Base-by-base conservation (phyloP, 2,888 invertebrate genomes). In the Graphium colonna region DNA sequence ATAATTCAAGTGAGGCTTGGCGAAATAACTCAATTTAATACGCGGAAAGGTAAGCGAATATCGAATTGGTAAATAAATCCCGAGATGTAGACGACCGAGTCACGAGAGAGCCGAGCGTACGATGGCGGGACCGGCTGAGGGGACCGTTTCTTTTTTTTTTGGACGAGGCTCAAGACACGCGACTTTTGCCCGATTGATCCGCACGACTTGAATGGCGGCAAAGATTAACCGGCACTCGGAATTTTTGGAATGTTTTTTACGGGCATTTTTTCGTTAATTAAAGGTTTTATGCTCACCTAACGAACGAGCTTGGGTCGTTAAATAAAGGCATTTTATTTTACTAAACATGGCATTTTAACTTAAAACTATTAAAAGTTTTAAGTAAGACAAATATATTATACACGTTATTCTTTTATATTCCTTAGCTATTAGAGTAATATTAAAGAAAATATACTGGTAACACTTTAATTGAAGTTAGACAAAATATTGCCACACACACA, bases 61-160 rank as follows among this genome's bases (percentile, higher is more conserved):
- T 69, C 65, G 13, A 42, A 21, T 36, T 33, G 33, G 66, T 69
- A 68, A 75, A 73, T 75, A 75, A 75, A 75, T 75, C 72, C 58
- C 48, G 42, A 51, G 28, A 61, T 60, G 62, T 64, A 68, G 76
- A 80, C 78, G 75, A 73, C 75, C 75, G 78, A 67, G 52, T 62
- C 58, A 65, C 62, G 67, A 67, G 60, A 56, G 61, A 64, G 55
- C 61, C 61, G 67, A 72, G 70, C 72, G 73, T 69, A 68, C 43
- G 49, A 16, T 52, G 52, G 56, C 63, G 63, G 70, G 65, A 66
- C 63, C 63, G 60, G 60, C 58, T 48, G 55, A 31, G 54, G 45
- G 39, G 40, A 55, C 33, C 42, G 39, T 52, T 57, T 51, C 51
- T 50, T 57, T 39, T 46, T 39, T 55, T 46, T 45, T 36, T 18